A percentile compares a stretch with the other conserved stretches of the same genome.
phyloP scores from a whole-genome alignment of 2,797 vertebrate genomes.

The Lacerta bilineata region DNA sequence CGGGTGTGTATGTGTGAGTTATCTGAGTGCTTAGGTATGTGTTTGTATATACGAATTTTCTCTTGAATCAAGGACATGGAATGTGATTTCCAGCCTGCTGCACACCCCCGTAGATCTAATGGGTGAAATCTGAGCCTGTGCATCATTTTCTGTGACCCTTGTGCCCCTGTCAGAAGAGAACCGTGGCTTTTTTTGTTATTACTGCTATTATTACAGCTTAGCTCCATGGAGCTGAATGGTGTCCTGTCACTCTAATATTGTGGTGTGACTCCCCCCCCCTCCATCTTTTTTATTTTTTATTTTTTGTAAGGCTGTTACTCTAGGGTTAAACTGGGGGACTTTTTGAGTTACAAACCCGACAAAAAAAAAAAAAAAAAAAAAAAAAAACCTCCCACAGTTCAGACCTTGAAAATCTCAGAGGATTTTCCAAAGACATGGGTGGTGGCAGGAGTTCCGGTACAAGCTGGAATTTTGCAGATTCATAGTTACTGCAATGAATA shows the following conservation, averaged over 20 bases:
- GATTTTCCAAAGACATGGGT: neutral
- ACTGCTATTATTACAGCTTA: too few species aligned
- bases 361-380: neutral
- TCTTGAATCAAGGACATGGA: neutral
- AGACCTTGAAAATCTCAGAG: neutral
- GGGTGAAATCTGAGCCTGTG: neutral
- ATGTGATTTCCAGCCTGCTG: neutral
- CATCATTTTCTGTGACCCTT: neutral
- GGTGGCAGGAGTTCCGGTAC: neutral
- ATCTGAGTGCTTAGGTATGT: neutral
- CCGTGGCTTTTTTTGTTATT: neutral
- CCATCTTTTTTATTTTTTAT: neutral
- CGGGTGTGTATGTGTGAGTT: neutral
- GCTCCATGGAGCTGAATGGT: too few species aligned
- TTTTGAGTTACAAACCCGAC: neutral
- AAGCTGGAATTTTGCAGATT: neutral
- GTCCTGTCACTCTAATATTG: neutral
- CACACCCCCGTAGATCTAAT: neutral
- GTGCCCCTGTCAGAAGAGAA: neutral
- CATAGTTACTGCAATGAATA: neutral
- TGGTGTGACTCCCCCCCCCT: neutral
- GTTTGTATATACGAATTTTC: conserved; percentile 2
- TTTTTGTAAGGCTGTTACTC: neutral
- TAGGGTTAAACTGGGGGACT: neutral
- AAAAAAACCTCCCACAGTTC: neutral